Percentiles rank a stretch among this genome's conserved stretches.
phyloP scores from a whole-genome alignment of 2,797 vertebrate species.

The Silurus aristotelis region DNA sequence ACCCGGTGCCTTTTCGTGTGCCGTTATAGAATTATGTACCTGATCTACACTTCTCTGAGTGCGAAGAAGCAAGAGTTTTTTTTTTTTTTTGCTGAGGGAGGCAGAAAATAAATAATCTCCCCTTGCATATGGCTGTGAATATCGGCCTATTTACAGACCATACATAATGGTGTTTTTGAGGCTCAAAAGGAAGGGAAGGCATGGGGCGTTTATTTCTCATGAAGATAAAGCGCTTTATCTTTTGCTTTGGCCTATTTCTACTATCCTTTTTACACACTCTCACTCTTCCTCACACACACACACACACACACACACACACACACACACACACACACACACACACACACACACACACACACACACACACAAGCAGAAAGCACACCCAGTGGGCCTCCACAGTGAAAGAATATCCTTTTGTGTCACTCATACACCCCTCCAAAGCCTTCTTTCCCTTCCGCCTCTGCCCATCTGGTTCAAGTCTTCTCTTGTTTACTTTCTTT shows the following conservation, averaged over 20 bases:
- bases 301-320: no score
- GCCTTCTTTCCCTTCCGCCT: constrained; percentile 32
- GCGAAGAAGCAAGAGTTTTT: constrained; percentile 29
- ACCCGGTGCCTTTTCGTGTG: constrained; percentile 21
- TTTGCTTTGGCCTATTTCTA: constrained; percentile 54
- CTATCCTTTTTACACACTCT: constrained; percentile 24
- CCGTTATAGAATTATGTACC: constrained; percentile 50
- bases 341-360: background rate
- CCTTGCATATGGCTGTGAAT: constrained; percentile 45
- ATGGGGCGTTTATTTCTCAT: constrained; percentile 55
- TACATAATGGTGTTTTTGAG: constrained; percentile 55
- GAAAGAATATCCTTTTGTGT: constrained; percentile 49
- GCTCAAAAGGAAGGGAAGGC: constrained; percentile 48
- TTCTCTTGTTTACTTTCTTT: constrained; percentile 28
- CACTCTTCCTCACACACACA: background rate
- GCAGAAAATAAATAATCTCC: constrained; percentile 53
- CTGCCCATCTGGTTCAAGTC: constrained; percentile 37
- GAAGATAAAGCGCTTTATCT: constrained; percentile 60
- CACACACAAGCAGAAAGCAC: constrained; percentile 1
- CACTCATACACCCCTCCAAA: constrained; percentile 43
- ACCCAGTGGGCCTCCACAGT: constrained; percentile 31
- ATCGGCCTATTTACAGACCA: constrained; percentile 54
- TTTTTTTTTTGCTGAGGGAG: constrained; percentile 58
- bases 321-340: constrained; percentile 4
- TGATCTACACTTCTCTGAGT: constrained; percentile 49